Percentiles rank a stretch among this genome's conserved stretches.
These are phyloP conservation scores for Gallinago jamesoni DNA, from an alignment of 2,113 vertebrate genomes.

Conservation along the genomic window DNA sequence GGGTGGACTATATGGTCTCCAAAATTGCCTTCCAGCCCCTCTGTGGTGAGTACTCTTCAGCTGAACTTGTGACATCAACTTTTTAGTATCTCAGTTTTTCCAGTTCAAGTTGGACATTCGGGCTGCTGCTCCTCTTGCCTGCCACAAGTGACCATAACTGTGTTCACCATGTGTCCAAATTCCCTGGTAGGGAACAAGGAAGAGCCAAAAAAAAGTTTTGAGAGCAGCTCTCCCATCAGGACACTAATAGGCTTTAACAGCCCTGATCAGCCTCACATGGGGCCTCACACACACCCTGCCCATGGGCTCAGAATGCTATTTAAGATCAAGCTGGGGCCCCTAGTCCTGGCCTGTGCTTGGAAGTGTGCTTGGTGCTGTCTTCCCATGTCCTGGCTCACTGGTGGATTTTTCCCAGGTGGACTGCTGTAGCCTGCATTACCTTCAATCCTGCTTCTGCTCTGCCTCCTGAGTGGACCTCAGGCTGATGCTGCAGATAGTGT, in stretches of 20 bases:
- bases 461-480: neutral
- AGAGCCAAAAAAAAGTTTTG: neutral
- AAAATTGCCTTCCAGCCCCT: neutral
- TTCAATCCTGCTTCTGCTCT: neutral
- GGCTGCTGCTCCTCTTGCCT: neutral
- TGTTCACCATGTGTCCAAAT: neutral
- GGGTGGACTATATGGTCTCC: neutral
- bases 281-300: neutral
- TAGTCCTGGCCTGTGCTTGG: neutral
- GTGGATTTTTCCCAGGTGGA: neutral
- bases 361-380: rapidly evolving
- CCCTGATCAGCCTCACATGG: neutral
- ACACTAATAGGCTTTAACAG: neutral
- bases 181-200: neutral
- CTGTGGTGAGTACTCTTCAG: neutral
- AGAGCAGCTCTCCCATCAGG: neutral
- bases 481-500: neutral
- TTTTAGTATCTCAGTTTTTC: neutral
- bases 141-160: neutral
- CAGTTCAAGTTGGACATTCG: neutral
- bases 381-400: rapidly evolving
- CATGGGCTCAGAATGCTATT: neutral
- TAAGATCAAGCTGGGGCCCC: neutral
- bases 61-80: neutral
- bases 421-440: neutral